A percentile compares a stretch with the other conserved stretches of the same genome.
Evolutionary conservation across 1,140 invertebrate species (phyloP).

Genomic region (Caenorhabditis remanei): DNA sequence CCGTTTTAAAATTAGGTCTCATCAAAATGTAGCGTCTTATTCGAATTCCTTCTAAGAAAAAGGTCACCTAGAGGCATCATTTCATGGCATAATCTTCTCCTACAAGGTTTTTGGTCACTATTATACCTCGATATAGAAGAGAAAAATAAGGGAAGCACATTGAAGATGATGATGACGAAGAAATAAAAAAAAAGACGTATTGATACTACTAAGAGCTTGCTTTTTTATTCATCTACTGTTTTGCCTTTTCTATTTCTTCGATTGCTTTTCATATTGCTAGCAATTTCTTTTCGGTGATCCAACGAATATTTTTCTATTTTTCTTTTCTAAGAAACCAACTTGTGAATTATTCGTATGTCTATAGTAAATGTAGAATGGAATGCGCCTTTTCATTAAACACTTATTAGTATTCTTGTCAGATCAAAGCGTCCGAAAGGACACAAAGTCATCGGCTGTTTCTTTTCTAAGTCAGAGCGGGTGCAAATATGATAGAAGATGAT

Average conservation of each 20-base stretch:
- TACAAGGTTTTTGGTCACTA: constrained; percentile 7
- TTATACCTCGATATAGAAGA: background rate
- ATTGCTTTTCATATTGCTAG: background rate
- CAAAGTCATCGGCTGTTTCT: background rate
- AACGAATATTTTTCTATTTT: too few species aligned
- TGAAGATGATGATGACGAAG: background rate
- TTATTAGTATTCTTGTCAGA: constrained; percentile 35
- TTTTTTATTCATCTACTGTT: constrained; percentile 38
- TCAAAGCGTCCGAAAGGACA: background rate
- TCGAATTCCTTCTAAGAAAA: background rate
- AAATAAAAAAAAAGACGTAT: background rate
- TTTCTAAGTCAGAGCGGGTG: background rate
- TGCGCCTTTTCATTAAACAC: too few species aligned
- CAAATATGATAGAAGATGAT: constrained; percentile 5
- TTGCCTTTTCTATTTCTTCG: background rate
- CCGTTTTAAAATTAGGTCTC: too few species aligned
- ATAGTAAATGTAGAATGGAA: too few species aligned
- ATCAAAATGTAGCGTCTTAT: too few species aligned
- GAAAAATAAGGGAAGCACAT: background rate
- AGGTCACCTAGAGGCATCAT: background rate
- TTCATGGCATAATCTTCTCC: background rate
- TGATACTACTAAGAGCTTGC: constrained; percentile 39
- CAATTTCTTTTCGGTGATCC: background rate
- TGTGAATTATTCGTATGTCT: too few species aligned
- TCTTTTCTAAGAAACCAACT: too few species aligned